phyloP scores from a whole-genome alignment of 2,888 invertebrate species.

The Leptopilina drosophilae region DNA sequence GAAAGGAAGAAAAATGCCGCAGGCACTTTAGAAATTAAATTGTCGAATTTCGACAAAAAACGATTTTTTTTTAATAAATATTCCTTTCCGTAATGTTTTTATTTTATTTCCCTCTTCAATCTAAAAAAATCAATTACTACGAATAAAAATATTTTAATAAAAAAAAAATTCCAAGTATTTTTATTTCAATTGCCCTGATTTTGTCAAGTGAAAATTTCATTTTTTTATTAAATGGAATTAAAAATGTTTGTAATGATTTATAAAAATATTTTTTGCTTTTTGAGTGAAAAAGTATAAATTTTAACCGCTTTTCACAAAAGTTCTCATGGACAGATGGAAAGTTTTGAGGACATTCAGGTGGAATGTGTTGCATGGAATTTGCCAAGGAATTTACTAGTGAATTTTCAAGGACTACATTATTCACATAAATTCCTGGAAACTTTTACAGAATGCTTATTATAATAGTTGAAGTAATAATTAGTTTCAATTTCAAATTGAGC shows the following conservation, averaged over 20 bases:
- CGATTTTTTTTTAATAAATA: too few relatives aligned
- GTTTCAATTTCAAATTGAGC: background rate
- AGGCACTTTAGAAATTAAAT: too few relatives aligned
- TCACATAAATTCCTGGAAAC: constrained; percentile 2
- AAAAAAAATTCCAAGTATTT: too few relatives aligned
- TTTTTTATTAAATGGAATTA: too few relatives aligned
- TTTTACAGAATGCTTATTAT: background rate
- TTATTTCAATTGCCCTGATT: too few relatives aligned
- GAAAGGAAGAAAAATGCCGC: too few relatives aligned
- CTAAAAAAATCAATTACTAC: too few relatives aligned
- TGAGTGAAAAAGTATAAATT: background rate
- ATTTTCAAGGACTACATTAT: constrained; percentile 7
- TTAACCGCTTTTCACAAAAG: background rate
- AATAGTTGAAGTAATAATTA: constrained; percentile 8
- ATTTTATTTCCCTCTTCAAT: too few relatives aligned
- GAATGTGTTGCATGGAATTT: constrained; percentile 9
- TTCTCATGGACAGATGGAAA: background rate
- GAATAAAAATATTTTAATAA: too few relatives aligned
- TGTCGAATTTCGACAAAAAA: too few relatives aligned
- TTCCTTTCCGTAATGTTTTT: too few relatives aligned
- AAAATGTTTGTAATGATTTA: background rate
- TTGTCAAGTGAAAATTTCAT: too few relatives aligned
- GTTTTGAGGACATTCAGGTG: constrained; percentile 6
- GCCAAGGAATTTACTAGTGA: background rate
- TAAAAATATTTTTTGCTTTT: background rate